These are phyloP conservation scores for Cynopterus sphinx DNA, from an alignment of 2,797 vertebrate species.

Conservation along the genomic window DNA sequence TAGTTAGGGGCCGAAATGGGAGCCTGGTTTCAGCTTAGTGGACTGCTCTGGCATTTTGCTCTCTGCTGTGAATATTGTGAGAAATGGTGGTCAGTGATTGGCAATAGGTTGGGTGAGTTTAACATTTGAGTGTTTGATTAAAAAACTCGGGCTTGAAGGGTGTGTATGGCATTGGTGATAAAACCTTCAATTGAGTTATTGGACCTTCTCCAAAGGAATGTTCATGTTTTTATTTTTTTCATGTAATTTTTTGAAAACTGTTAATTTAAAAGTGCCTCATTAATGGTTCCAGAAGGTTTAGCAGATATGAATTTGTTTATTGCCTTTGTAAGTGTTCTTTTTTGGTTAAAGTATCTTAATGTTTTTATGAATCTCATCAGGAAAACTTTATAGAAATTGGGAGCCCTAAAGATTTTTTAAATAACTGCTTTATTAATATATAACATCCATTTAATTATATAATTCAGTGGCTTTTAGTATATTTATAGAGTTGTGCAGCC, in stretches of 20 bases:
- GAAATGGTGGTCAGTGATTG: background rate
- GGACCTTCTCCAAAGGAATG: background rate
- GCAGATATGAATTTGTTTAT: background rate
- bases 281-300: constrained; percentile 1
- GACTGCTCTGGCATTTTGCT: background rate
- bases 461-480: background rate
- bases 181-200: background rate
- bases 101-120: background rate
- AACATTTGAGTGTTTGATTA: background rate
- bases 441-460: background rate
- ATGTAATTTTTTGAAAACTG: constrained; percentile 23
- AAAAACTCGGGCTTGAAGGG: background rate
- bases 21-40: background rate
- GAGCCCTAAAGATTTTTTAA: background rate
- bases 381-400: constrained; percentile 7
- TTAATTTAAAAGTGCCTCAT: background rate
- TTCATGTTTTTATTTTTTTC: background rate
- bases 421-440: background rate
- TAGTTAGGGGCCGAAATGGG: background rate
- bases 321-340: constrained; percentile 35
- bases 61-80: background rate
- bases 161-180: background rate
- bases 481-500: background rate
- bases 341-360: background rate
- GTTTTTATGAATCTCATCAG: background rate